Percentiles rank a stretch among this genome's conserved stretches.
These are phyloP conservation scores for Chironomus riparius DNA, from an alignment of 2,888 invertebrate genomes.

Conservation along the genomic window DNA sequence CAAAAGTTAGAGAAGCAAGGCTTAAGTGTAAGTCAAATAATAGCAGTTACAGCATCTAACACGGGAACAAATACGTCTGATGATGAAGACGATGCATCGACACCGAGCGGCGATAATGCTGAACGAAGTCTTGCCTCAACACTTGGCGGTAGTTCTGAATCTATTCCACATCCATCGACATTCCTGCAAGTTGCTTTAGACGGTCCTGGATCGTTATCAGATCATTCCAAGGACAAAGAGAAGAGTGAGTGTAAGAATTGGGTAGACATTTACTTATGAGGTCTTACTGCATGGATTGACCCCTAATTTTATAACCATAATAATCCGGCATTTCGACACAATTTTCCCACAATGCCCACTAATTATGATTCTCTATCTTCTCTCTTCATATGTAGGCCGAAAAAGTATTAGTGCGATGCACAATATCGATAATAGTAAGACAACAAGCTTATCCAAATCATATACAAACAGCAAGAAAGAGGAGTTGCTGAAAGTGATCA, in stretches of 20 bases:
- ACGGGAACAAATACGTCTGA: slow-evolving; percentile 61
- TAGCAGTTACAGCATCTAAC: slow-evolving; percentile 44
- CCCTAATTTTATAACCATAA: too few relatives aligned
- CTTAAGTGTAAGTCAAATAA: slow-evolving; percentile 42
- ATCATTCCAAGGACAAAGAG: slow-evolving; percentile 34
- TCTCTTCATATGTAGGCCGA: slow-evolving; percentile 37
- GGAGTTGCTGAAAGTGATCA: slow-evolving; percentile 70
- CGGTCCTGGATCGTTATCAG: slow-evolving; percentile 38
- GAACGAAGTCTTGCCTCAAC: slow-evolving; percentile 57
- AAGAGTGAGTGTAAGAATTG: slow-evolving; percentile 36
- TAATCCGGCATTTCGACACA: too few relatives aligned
- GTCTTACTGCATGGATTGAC: too few relatives aligned
- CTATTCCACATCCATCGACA: slow-evolving; percentile 38
- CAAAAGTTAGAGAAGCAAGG: slow-evolving; percentile 52
- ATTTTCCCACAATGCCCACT: too few relatives aligned
- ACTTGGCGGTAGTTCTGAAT: slow-evolving; percentile 66
- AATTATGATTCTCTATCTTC: too few relatives aligned
- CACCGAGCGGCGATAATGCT: slow-evolving; percentile 72
- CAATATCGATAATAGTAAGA: slow-evolving; percentile 39
- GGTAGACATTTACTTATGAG: too few relatives aligned
- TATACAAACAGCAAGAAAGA: slow-evolving; percentile 48
- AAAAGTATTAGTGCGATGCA: slow-evolving; percentile 58
- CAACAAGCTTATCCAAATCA: slow-evolving; percentile 39
- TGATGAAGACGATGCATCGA: slow-evolving; percentile 65
- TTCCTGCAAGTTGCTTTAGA: slow-evolving; percentile 42